Conservation (phyloP, 1,140 invertebrate species). For the Drosophila tsacasi region DNA sequence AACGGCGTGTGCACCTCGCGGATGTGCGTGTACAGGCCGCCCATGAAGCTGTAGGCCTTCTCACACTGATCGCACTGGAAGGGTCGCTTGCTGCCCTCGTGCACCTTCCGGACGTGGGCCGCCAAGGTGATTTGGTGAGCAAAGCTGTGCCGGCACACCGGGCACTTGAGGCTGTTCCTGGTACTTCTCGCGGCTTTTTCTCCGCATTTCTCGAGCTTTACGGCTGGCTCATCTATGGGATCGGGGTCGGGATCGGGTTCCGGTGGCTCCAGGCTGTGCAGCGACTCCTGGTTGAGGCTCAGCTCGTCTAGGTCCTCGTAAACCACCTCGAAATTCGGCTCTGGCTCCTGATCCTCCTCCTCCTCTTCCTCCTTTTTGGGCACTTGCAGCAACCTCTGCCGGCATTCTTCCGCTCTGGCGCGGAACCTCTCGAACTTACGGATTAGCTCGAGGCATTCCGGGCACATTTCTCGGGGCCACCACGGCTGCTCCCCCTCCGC, state of each 20-base stretch:
- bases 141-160: slow-evolving; percentile 66
- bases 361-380: slow-evolving; percentile 3
- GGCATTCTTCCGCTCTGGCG: slow-evolving; percentile 33
- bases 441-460: slow-evolving; percentile 32
- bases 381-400: slow-evolving; percentile 34
- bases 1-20: slow-evolving; percentile 66
- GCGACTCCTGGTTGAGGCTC: not conserved
- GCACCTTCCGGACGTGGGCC: slow-evolving; percentile 75
- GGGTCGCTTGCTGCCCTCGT: slow-evolving; percentile 73
- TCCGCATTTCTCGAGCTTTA: not conserved
- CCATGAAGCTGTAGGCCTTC: slow-evolving; percentile 78
- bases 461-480: slow-evolving; percentile 49
- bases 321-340: slow-evolving; percentile 58
- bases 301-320: slow-evolving; percentile 26
- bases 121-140: slow-evolving; percentile 69
- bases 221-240: slow-evolving; percentile 47
- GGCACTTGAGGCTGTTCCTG: slow-evolving; percentile 69
- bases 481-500: slow-evolving; percentile 13
- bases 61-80: slow-evolving; percentile 78
- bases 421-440: slow-evolving; percentile 45
- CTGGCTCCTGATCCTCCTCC: not conserved
- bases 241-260: slow-evolving; percentile 40
- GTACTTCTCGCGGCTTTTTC: slow-evolving; percentile 22
- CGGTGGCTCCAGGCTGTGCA: slow-evolving; percentile 18
- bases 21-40: slow-evolving; percentile 79